A percentile compares a stretch with the other conserved stretches of the same genome.
phyloP scores from a whole-genome alignment of 2,113 vertebrate species.

The Peromyscus californicus region DNA sequence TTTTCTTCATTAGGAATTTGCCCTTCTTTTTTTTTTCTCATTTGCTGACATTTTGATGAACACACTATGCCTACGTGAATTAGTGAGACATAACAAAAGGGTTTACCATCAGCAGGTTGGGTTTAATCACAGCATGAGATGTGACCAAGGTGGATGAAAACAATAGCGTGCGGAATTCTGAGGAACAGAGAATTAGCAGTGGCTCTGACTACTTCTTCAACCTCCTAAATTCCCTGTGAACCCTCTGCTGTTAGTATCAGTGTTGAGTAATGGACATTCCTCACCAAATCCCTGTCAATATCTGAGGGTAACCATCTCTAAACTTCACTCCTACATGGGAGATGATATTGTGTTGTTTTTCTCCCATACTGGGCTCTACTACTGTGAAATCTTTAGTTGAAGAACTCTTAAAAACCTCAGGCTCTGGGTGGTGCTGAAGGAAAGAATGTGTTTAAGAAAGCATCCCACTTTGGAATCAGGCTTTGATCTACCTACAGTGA shows the following conservation, averaged over 20 bases:
- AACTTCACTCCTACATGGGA: background rate
- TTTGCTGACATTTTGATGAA: slow-evolving; percentile 87
- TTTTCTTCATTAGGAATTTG: slow-evolving; percentile 88
- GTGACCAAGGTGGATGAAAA: background rate
- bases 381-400: background rate
- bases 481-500: background rate
- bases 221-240: background rate
- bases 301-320: background rate
- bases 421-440: background rate
- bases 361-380: background rate
- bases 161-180: background rate
- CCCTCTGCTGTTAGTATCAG: background rate
- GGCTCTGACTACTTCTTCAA: background rate
- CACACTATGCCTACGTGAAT: slow-evolving; percentile 74
- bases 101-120: slow-evolving; percentile 64
- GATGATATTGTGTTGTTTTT: background rate
- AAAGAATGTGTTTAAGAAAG: background rate
- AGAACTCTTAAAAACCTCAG: background rate
- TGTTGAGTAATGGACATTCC: background rate
- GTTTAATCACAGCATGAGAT: slow-evolving; percentile 66
- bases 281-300: background rate
- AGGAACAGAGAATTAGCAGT: background rate
- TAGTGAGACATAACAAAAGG: slow-evolving; percentile 76
- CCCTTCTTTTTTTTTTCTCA: background rate
- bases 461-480: background rate